Evolutionary conservation across 2,113 vertebrate genomes (phyloP), one percentile per base, ranked within the genome.

Genomic region (Caranx melampygus): DNA sequence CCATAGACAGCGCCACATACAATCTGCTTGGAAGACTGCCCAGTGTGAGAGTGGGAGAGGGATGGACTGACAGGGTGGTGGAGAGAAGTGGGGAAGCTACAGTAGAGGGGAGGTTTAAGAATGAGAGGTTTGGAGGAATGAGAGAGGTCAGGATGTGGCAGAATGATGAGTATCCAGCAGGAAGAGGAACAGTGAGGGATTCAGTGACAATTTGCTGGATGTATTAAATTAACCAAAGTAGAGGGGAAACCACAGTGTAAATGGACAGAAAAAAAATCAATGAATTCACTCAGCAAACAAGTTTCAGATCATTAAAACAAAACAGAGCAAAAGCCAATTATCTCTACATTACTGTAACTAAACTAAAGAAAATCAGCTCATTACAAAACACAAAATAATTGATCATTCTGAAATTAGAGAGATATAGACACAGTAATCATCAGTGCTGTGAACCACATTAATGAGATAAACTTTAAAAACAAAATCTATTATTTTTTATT

Each of bases 11-110:
- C 75, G 62, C 40, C 69, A 78, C 85, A 83, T 83, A 92, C 79
- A 75, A 68, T 78, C 62, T 78, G 81, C 79, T 86, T 93, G 93
- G 92, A 94, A 74, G 65, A 58, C 52, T 73, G 89, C 91, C 91
- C 83, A 86, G 80, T 86, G 74, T 81, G 67, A 49, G 70, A 63
- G 72, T 51, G 59, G 18, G 40, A 3, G 57, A 57, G 45, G 49
- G 71, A 65, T 55, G 42, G 49, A 57, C 31, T 11, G 70, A 37
- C 5, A 8, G 37, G 37, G 8, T 10, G 49, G n/a, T 16, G 45
- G 52, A 59, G 73, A 66, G 45, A 31, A 34, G 10, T 35, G 26
- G 21, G 26, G 52, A 62, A 75, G n/a, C 42, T 33, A 26, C 34
- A 16, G 49, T 14, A 51, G n/a, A 62, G 8, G 37, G 18, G 62